Percentiles rank a stretch among this genome's conserved stretches.
Evolutionary conservation across 2,797 vertebrate genomes (phyloP).

Genomic region (Carcharodon carcharias): DNA sequence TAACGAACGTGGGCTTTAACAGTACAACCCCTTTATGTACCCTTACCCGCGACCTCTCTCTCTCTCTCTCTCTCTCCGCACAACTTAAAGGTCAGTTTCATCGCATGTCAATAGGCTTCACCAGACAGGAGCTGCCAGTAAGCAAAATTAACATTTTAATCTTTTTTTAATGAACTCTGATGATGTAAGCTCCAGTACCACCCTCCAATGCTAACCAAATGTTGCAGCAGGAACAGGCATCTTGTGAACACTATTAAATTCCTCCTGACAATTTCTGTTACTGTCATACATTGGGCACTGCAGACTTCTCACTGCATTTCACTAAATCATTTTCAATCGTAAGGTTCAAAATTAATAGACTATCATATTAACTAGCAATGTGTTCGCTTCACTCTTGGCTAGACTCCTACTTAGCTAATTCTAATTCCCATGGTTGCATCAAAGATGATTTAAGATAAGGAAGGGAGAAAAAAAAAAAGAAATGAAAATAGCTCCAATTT

Average conservation of each 20-base stretch:
- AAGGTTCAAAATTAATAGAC: constrained; percentile 61
- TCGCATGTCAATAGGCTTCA: not conserved
- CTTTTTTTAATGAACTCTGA: not conserved
- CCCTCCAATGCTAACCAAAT: not conserved
- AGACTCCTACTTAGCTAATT: constrained; percentile 47
- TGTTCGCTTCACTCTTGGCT: constrained; percentile 55
- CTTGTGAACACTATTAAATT: not conserved
- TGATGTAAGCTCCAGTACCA: not conserved
- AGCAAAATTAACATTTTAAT: not conserved
- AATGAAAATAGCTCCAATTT: not conserved
- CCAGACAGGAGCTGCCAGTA: not conserved
- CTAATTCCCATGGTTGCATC: not conserved
- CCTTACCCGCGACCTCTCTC: not conserved
- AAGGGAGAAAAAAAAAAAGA: not conserved
- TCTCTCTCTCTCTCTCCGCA: not conserved
- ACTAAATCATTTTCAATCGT: constrained; percentile 41
- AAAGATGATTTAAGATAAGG: constrained; percentile 29
- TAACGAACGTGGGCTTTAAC: not conserved
- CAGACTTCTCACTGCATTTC: not conserved
- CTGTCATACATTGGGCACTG: not conserved
- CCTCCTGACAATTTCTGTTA: not conserved
- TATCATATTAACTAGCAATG: constrained; percentile 59
- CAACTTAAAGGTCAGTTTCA: not conserved
- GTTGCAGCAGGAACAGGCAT: not conserved
- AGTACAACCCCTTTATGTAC: not conserved